Base-by-base conservation (phyloP, 2,113 vertebrate genomes). In the Montifringilla adamsi region DNA sequence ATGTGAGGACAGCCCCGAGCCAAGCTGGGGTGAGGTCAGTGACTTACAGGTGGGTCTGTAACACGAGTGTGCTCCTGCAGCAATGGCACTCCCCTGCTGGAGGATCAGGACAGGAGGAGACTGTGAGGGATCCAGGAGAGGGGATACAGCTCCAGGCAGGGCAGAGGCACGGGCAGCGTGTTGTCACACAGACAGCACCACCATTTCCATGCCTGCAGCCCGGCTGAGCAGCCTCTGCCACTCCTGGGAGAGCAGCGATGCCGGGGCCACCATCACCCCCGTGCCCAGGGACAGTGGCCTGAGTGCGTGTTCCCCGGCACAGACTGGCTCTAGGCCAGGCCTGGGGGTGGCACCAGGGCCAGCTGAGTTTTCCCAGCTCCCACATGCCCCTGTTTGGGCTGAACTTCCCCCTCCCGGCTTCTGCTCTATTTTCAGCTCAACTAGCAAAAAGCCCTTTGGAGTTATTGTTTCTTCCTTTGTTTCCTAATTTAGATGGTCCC, bases 401-500 rank as follows among this genome's bases (percentile, higher is more conserved):
- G 84, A 93, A 66, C 55, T 60, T 89, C 89, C 43, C 64, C 59
- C 89, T 80, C 78, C 16, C 1, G 2, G 16, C 85, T 91, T 64
- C 82, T 94, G 85, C 53, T 91, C 81, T 66, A 39, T 79, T 94
- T 95, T 69, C 63, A 46, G 59, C 53, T 79, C 53, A 90, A 60
- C 15, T 46, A 15, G 53, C 50, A 75, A 84, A 93, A 68, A 93
- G 43, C 35, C n/a, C 60, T 80, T 74, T 72, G 16, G 55, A 56
- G 56, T 31, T n/a, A 72, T 31, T 84, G 18, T 39, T 89, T 89
- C 80, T 83, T 62, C 31, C 63, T 77, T 77, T 56, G 72, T 91
- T 96, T 95, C 96, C 90, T 67, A 96, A 95, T 94, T 96, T 96
- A 95, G 94, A n/a, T 3, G 23, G 72, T 83, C 90, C 93, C 96